phyloP scores from a whole-genome alignment of 2,113 vertebrate genomes.

The Gallinago jamesoni region DNA sequence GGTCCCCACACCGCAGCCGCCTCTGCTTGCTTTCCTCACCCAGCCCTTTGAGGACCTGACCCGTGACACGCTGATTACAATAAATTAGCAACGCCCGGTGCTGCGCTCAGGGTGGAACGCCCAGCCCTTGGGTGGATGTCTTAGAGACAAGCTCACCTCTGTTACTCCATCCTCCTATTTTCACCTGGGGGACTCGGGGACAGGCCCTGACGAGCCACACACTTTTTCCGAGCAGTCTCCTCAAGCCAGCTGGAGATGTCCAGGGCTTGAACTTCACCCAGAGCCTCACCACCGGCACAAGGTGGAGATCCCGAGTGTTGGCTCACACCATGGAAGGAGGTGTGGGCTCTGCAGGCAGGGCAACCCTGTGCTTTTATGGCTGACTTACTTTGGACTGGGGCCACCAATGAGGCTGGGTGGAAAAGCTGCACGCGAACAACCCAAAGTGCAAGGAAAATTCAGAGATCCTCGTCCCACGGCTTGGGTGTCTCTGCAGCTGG shows the following conservation, averaged over 20 bases:
- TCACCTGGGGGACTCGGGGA: not conserved
- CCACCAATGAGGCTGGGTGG: not conserved
- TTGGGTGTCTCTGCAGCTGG: not conserved
- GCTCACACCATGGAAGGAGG: not conserved
- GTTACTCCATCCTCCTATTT: not conserved
- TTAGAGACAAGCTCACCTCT: not conserved
- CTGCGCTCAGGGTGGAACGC: not conserved
- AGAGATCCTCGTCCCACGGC: not conserved
- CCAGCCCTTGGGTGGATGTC: not conserved
- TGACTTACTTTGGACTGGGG: not conserved
- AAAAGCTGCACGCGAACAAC: not conserved
- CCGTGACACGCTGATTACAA: not conserved
- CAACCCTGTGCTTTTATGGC: accelerated
- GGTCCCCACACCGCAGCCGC: accelerated
- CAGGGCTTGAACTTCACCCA: not conserved
- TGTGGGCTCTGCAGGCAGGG: not conserved
- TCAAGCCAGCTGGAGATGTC: not conserved
- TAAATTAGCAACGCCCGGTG: not conserved
- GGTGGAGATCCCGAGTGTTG: not conserved
- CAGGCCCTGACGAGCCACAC: not conserved
- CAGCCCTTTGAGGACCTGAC: not conserved
- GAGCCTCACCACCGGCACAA: not conserved
- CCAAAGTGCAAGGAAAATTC: not conserved
- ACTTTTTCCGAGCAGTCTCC: not conserved
- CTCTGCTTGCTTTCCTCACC: not conserved